phyloP scores from a whole-genome alignment of 2,888 invertebrate genomes.

The Tetranychus piercei region DNA sequence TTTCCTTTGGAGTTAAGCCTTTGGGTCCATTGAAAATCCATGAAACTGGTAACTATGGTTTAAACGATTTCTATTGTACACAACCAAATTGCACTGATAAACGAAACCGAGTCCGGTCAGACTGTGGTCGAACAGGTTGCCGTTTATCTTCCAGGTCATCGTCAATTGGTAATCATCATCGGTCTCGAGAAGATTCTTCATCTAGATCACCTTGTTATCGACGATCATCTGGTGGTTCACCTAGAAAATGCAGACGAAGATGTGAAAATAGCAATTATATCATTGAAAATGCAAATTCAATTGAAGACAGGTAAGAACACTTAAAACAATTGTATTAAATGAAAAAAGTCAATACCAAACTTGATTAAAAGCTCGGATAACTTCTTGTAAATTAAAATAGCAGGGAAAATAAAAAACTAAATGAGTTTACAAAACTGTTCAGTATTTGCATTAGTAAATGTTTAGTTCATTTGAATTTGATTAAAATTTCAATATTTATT shows the following conservation, averaged over 20 bases:
- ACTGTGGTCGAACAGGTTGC: not conserved
- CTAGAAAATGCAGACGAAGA: conserved; percentile 1
- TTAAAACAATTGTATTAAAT: not conserved
- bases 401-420: too few relatives aligned
- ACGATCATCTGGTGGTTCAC: not conserved
- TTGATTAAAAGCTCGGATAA: too few relatives aligned
- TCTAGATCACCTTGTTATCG: not conserved
- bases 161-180: not conserved
- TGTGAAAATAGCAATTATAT: not conserved
- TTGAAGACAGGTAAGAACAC: not conserved
- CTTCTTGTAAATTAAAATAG: too few relatives aligned
- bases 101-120: not conserved
- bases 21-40: conserved; percentile 7
- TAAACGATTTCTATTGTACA: not conserved
- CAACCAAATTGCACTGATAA: not conserved
- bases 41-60: not conserved
- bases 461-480: not conserved
- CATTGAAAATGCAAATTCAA: not conserved
- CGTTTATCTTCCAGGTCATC: not conserved
- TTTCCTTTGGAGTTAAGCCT: conserved; percentile 4
- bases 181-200: not conserved
- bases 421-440: too few relatives aligned
- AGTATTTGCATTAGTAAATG: too few relatives aligned
- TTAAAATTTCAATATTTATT: not conserved
- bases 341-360: not conserved